Conservation (phyloP, 2,888 invertebrate species). For the Julus scandinavius region DNA sequence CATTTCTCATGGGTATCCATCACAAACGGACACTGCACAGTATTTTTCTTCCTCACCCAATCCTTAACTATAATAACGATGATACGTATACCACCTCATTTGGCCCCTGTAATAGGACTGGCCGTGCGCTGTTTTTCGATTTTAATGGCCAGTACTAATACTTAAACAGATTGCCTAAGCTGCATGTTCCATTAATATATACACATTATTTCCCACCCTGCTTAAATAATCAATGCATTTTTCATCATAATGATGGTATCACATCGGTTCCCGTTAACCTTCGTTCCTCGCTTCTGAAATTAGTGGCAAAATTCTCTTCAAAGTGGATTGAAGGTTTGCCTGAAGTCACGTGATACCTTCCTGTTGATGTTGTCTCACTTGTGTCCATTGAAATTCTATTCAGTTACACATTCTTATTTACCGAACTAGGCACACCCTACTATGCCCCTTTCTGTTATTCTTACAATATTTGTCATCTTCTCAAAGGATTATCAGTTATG, state of each 20-base stretch:
- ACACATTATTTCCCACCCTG: background rate
- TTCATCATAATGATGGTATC: background rate
- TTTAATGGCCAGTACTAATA: background rate
- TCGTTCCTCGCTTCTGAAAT: background rate
- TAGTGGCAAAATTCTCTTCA: background rate
- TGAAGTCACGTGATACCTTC: background rate
- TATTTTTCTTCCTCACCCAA: background rate
- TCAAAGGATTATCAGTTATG: background rate
- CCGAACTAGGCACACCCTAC: background rate
- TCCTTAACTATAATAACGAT: background rate
- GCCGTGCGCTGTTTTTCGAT: background rate
- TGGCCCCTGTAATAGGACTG: background rate
- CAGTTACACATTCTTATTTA: background rate
- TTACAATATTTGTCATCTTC: background rate
- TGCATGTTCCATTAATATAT: background rate
- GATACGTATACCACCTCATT: background rate
- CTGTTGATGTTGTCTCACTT: background rate
- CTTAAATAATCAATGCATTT: background rate
- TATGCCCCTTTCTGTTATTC: background rate
- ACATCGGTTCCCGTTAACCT: background rate
- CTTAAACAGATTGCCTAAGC: background rate
- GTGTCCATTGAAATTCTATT: background rate
- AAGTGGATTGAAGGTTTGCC: background rate
- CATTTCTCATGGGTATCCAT: slow-evolving; percentile 43
- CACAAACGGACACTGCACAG: slow-evolving; percentile 17